phyloP scores from a whole-genome alignment of 2,113 vertebrate species.

The Etheostoma cragini region DNA sequence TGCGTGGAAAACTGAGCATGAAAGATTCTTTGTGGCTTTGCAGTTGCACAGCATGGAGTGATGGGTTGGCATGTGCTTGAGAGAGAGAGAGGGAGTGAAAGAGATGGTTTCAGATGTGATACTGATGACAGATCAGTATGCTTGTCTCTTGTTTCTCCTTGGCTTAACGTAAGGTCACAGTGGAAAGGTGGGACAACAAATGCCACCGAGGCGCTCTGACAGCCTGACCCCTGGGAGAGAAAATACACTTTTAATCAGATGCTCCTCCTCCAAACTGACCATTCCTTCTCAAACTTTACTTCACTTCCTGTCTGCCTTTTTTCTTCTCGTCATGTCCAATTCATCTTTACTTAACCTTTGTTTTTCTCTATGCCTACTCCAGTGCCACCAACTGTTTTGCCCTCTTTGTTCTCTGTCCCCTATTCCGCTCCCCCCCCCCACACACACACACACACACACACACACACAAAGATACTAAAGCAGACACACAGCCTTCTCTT shows the following conservation, averaged over 20 bases:
- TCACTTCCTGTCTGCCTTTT: constrained; percentile 30
- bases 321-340: constrained; percentile 51
- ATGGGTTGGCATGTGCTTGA: constrained; percentile 20
- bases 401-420: constrained; percentile 20
- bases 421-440: neutral
- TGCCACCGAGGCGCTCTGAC: constrained; percentile 69
- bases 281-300: constrained; percentile 22
- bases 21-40: neutral
- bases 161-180: constrained; percentile 77
- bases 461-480: constrained; percentile 7
- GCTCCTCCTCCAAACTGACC: constrained; percentile 28
- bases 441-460: neutral
- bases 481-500: constrained; percentile 22
- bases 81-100: constrained; percentile 13
- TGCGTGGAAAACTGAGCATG: neutral
- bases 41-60: neutral
- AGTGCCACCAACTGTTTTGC: constrained; percentile 32
- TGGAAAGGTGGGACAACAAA: constrained; percentile 76
- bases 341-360: constrained; percentile 67
- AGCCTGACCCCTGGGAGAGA: constrained; percentile 74
- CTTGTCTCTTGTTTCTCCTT: constrained; percentile 68
- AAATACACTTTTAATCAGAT: constrained; percentile 65
- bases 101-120: constrained; percentile 69
- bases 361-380: constrained; percentile 29
- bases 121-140: constrained; percentile 63